These are phyloP conservation scores for Hipparchia sbordonii DNA, from an alignment of 2,888 invertebrate species.

Conservation along the genomic window DNA sequence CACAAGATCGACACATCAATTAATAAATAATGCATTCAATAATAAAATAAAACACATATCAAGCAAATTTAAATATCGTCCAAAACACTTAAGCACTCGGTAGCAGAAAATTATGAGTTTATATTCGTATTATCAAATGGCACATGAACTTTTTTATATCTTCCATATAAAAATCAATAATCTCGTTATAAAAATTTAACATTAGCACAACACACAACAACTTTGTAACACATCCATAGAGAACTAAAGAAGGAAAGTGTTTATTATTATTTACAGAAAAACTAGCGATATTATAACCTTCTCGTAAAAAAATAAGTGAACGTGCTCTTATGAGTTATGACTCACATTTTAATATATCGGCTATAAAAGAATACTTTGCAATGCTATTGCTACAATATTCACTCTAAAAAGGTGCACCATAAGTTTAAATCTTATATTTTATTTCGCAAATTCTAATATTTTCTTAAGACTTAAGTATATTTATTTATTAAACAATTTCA, in stretches of 20 bases:
- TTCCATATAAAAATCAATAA: constrained; percentile 43
- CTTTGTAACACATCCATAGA: constrained; percentile 60
- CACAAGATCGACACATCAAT: constrained; percentile 52
- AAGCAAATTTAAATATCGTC: constrained; percentile 82
- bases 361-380: constrained; percentile 53
- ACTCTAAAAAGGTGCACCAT: constrained; percentile 77
- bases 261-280: constrained; percentile 72
- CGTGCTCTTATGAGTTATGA: constrained; percentile 43
- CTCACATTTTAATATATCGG: constrained; percentile 52
- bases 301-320: constrained; percentile 61
- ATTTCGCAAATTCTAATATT: constrained; percentile 59
- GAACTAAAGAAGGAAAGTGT: constrained; percentile 53
- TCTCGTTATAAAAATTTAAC: constrained; percentile 61
- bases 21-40: constrained; percentile 38
- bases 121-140: constrained; percentile 62
- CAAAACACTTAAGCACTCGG: constrained; percentile 76
- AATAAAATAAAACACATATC: constrained; percentile 58
- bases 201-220: constrained; percentile 70
- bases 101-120: constrained; percentile 60
- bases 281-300: constrained; percentile 52
- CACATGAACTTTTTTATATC: constrained; percentile 60
- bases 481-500: constrained; percentile 60
- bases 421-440: constrained; percentile 64
- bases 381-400: constrained; percentile 56
- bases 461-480: constrained; percentile 52